Percentiles rank a stretch among this genome's conserved stretches.
Evolutionary conservation across 2,113 vertebrate species (phyloP).

Genomic region (Ceyx margarethae): DNA sequence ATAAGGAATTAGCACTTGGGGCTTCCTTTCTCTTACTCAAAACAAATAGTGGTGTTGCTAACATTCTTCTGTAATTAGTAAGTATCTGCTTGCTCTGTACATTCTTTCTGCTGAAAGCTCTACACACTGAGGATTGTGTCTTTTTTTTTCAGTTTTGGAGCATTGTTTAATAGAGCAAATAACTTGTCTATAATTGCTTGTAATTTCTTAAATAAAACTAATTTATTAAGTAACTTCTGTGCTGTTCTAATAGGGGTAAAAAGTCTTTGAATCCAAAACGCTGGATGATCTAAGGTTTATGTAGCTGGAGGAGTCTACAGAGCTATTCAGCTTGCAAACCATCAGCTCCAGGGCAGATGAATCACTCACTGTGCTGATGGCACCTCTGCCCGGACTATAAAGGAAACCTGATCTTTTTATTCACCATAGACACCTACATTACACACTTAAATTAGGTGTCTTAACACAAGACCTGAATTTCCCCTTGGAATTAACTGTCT

Average conservation of each 20-base stretch:
- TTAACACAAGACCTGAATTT: neutral
- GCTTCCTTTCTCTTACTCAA: slow-evolving; percentile 28
- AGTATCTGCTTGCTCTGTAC: neutral
- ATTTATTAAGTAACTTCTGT: slow-evolving; percentile 5
- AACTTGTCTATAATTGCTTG: neutral
- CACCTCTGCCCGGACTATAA: neutral
- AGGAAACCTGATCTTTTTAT: neutral
- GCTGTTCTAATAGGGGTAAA: neutral
- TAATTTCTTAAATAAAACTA: slow-evolving; percentile 8
- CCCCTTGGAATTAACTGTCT: neutral
- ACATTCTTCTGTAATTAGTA: neutral
- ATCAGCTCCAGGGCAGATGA: neutral
- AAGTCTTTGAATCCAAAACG: neutral
- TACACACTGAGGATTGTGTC: neutral
- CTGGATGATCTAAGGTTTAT: neutral
- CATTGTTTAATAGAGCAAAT: neutral
- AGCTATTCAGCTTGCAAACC: neutral
- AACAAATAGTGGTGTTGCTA: neutral
- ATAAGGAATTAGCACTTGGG: neutral
- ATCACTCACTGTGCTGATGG: fast-evolving
- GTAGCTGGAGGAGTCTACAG: neutral
- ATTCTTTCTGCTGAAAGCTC: neutral
- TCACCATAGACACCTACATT: fast-evolving
- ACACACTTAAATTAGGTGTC: neutral
- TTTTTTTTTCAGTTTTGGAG: neutral